phyloP scores from a whole-genome alignment of 2,888 invertebrate genomes.

The Agrotis puta region DNA sequence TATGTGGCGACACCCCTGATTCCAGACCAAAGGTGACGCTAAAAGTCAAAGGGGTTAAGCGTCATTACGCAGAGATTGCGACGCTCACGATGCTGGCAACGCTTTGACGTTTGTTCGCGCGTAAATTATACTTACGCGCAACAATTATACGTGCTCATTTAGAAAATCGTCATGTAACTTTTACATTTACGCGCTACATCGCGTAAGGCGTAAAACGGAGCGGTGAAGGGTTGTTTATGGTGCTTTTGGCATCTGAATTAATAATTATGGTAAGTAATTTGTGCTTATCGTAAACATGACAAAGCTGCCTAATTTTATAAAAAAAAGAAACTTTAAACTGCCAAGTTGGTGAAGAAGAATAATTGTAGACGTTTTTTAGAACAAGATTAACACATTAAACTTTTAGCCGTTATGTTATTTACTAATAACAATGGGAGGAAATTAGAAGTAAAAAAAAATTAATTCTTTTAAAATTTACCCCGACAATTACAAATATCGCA shows the following conservation, averaged over 20 bases:
- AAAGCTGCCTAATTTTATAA: constrained; percentile 1
- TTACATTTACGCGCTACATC: constrained; percentile 66
- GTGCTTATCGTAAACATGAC: constrained; percentile 2
- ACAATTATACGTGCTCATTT: constrained; percentile 75
- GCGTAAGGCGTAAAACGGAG: constrained; percentile 50
- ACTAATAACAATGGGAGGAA: no score
- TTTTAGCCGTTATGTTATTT: no score
- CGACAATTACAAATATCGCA: no score
- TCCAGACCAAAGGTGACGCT: constrained; percentile 26
- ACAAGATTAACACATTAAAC: no score
- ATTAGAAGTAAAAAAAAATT: no score
- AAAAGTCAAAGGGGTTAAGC: constrained; percentile 65
- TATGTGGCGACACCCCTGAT: constrained; percentile 12
- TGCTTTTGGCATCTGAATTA: constrained; percentile 23
- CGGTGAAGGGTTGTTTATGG: constrained; percentile 24
- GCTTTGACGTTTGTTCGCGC: constrained; percentile 76
- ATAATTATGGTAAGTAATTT: constrained; percentile 24
- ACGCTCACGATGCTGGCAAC: constrained; percentile 63
- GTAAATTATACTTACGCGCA: constrained; percentile 75
- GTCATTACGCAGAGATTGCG: constrained; percentile 72
- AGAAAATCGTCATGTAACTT: constrained; percentile 72
- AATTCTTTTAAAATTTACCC: no score
- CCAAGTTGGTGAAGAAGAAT: no score
- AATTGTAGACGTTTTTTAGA: no score
- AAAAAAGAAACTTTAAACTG: neutral